These are phyloP conservation scores for Sinosuthora webbiana DNA, from an alignment of 2,113 vertebrate species.

Conservation along the genomic window DNA sequence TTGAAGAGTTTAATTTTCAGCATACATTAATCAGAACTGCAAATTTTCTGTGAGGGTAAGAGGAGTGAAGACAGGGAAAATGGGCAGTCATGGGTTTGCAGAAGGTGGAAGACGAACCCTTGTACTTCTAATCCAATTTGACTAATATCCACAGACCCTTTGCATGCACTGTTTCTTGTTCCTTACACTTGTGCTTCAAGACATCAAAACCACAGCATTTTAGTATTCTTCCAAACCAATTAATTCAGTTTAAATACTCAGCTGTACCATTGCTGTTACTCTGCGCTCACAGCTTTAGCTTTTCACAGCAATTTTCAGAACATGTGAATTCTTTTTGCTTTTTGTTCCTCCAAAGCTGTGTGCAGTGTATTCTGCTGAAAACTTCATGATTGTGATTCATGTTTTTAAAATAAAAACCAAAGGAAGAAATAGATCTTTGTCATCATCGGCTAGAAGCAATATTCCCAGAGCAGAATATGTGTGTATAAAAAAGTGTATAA, in stretches of 20 bases:
- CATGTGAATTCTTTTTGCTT: background rate
- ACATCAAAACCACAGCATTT: background rate
- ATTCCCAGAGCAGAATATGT: background rate
- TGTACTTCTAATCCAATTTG: background rate
- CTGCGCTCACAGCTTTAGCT: background rate
- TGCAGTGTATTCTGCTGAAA: background rate
- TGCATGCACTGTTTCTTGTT: background rate
- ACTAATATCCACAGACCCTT: background rate
- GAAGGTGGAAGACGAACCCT: background rate
- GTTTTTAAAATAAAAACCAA: background rate
- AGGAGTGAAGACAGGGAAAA: background rate
- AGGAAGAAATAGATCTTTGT: background rate
- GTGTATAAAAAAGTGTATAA: background rate
- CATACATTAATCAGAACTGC: background rate
- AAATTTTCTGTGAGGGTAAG: background rate
- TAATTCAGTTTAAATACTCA: background rate
- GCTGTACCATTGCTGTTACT: background rate
- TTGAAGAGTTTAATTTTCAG: background rate
- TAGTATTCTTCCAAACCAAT: background rate
- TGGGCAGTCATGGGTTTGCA: background rate
- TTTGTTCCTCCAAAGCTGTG: background rate
- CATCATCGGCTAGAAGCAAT: background rate
- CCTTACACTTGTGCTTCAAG: background rate
- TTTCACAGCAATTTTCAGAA: background rate
- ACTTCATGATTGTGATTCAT: accelerated